phyloP scores from a whole-genome alignment of 2,888 invertebrate genomes.

The Chaetogeoica ovagalla region DNA sequence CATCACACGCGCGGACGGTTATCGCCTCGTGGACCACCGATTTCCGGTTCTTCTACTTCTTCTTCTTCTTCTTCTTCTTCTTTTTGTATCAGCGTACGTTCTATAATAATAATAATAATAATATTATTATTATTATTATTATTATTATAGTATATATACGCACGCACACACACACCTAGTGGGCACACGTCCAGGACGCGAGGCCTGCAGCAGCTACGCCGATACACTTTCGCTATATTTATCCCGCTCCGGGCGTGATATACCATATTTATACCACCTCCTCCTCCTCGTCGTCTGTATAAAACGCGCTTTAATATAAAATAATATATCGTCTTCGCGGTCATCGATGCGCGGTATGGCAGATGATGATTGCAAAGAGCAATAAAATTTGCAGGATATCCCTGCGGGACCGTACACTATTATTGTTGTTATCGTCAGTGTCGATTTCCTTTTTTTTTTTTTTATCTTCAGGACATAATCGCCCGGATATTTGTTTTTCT shows the following conservation, averaged over 20 bases:
- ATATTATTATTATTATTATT: too few species aligned
- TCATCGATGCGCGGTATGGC: not conserved
- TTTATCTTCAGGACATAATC: not conserved
- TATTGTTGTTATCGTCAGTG: too few species aligned
- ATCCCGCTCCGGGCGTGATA: not conserved
- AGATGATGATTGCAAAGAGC: not conserved
- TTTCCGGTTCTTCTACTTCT: slow-evolving; percentile 33
- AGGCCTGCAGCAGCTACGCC: slow-evolving; percentile 1
- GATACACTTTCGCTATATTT: slow-evolving; percentile 34
- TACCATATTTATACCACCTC: too few species aligned
- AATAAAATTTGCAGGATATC: not conserved
- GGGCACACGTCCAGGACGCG: slow-evolving; percentile 37
- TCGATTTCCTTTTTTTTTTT: not conserved
- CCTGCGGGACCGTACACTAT: not conserved
- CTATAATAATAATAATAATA: too few species aligned
- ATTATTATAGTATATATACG: too few species aligned
- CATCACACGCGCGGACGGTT: not conserved
- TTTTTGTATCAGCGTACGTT: too few species aligned
- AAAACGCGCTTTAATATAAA: too few species aligned
- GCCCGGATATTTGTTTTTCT: too few species aligned
- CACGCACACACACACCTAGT: not conserved
- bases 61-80: not conserved
- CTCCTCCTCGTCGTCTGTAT: too few species aligned
- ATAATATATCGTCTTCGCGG: too few species aligned
- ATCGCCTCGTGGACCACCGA: not conserved